A percentile compares a stretch with the other conserved stretches of the same genome.
Evolutionary conservation across 2,888 invertebrate species (phyloP).

Genomic region (Tetheella fluctuosa): DNA sequence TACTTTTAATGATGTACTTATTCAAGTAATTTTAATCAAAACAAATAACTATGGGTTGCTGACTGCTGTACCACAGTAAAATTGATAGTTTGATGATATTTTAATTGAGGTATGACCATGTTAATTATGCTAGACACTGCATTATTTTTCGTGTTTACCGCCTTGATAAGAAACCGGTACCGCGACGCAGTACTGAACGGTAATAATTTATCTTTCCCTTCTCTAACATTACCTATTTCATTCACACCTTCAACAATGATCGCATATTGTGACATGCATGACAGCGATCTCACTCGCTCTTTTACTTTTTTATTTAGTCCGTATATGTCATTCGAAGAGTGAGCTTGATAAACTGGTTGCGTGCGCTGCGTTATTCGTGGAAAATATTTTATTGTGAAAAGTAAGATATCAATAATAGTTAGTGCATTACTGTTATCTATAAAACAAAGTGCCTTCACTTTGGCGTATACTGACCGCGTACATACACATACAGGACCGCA

Average conservation of each 20-base stretch:
- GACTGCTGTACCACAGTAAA: background rate
- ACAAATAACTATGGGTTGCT: background rate
- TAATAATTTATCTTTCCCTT: constrained; percentile 37
- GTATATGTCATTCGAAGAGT: constrained; percentile 63
- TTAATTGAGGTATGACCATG: too few relatives aligned
- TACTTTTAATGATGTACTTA: too few relatives aligned
- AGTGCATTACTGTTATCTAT: background rate
- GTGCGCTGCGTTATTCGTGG: constrained; percentile 22
- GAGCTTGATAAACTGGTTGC: constrained; percentile 50
- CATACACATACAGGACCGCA: constrained; percentile 15
- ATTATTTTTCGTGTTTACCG: constrained; percentile 27
- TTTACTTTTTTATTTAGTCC: constrained; percentile 60
- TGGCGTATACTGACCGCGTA: constrained; percentile 15
- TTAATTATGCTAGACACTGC: constrained; percentile 9
- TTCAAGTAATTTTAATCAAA: too few relatives aligned
- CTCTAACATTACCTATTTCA: constrained; percentile 51
- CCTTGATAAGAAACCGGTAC: constrained; percentile 66
- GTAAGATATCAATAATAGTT: constrained; percentile 40
- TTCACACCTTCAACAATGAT: constrained; percentile 34
- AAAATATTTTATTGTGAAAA: constrained; percentile 35
- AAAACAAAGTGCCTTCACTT: background rate
- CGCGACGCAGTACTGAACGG: constrained; percentile 52
- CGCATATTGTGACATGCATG: constrained; percentile 14
- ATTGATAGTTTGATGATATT: background rate
- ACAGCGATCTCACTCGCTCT: constrained; percentile 47